These are phyloP conservation scores for Amphipoea lucens DNA, from an alignment of 2,888 invertebrate genomes.

Conservation along the genomic window DNA sequence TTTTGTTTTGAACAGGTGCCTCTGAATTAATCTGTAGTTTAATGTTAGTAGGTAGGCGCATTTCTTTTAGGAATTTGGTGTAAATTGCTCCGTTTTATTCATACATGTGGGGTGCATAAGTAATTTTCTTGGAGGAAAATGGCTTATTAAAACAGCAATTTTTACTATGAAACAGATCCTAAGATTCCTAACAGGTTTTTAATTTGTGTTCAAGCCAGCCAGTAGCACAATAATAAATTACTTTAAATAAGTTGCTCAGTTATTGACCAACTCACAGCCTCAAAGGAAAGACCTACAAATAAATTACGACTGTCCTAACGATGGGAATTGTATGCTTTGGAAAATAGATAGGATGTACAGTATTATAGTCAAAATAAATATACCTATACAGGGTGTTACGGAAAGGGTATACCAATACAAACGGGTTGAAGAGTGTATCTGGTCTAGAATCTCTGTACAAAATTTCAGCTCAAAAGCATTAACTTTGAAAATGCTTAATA, in stretches of 20 bases:
- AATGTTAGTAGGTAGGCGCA: constrained; percentile 11
- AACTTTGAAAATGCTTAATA: too few relatives aligned
- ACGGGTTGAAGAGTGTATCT: too few relatives aligned
- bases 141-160: not conserved
- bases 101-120: constrained; percentile 2
- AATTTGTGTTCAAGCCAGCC: constrained; percentile 17
- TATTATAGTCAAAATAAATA: not conserved
- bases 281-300: constrained; percentile 19
- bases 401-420: too few relatives aligned
- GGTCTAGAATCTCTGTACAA: too few relatives aligned
- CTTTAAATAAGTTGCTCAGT: constrained; percentile 31
- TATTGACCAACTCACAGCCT: constrained; percentile 29
- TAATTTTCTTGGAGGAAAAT: not conserved
- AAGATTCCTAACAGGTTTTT: not conserved
- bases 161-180: not conserved
- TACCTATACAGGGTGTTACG: too few relatives aligned
- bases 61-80: constrained; percentile 30
- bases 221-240: constrained; percentile 37
- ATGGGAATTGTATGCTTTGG: constrained; percentile 4
- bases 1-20: constrained; percentile 62
- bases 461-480: too few relatives aligned
- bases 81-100: constrained; percentile 18
- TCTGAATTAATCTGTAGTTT: constrained; percentile 35
- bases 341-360: not conserved
- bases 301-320: constrained; percentile 17